A percentile compares a stretch with the other conserved stretches of the same genome.
Conservation (phyloP, 2,113 vertebrate genomes). For the Lanius collurio region DNA sequence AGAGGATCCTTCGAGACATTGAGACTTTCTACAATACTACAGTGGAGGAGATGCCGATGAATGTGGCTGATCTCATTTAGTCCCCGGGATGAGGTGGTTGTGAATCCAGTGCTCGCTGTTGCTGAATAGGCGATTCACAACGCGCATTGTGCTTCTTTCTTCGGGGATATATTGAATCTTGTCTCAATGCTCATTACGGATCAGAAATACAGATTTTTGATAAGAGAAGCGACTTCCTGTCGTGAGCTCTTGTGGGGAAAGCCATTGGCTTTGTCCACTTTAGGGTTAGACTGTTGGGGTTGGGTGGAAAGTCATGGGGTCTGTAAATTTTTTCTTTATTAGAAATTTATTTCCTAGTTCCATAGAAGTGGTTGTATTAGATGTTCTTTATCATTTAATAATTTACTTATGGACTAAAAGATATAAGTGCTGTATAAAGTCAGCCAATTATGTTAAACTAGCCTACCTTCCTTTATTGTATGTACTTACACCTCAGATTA, state of each 20-base stretch:
- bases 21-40: constrained; percentile 99
- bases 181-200: constrained; percentile 92
- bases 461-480: constrained; percentile 91
- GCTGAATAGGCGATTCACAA: constrained; percentile 86
- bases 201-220: constrained; percentile 89
- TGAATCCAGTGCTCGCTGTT: constrained; percentile 89
- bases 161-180: constrained; percentile 84
- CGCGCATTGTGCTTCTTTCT: constrained; percentile 94
- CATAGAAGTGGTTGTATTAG: constrained; percentile 90
- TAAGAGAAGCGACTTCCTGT: constrained; percentile 83
- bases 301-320: constrained; percentile 93
- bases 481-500: constrained; percentile 75
- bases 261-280: constrained; percentile 84
- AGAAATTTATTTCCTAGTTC: constrained; percentile 93
- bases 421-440: constrained; percentile 99
- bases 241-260: constrained; percentile 83
- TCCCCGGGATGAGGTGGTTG: constrained; percentile 77
- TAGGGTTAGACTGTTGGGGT: constrained; percentile 87
- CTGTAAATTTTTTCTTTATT: constrained; percentile 91
- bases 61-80: constrained; percentile 99
- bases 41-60: constrained; percentile 99
- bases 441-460: constrained; percentile 99
- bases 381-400: constrained; percentile 98
- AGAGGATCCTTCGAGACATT: constrained; percentile 97
- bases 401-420: constrained; percentile 99